Conservation (phyloP, 2,113 vertebrate genomes). For the Nesoenas mayeri region DNA sequence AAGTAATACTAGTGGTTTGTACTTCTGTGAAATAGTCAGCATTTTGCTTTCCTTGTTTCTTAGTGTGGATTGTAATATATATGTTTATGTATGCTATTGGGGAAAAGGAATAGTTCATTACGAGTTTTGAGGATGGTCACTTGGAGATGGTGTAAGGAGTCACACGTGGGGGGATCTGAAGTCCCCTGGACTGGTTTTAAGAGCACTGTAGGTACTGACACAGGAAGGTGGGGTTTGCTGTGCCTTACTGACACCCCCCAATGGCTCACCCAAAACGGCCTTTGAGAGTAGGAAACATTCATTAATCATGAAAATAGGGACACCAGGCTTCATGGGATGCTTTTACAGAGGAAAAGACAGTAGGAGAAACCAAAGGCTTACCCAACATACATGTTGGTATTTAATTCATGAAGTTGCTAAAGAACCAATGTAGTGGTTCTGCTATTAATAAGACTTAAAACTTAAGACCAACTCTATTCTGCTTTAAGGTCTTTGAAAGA, state of each 20-base stretch:
- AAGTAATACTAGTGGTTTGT: neutral
- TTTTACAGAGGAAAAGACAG: neutral
- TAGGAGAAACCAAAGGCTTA: neutral
- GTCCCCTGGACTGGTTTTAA: neutral
- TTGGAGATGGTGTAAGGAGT: neutral
- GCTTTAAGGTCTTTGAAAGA: neutral
- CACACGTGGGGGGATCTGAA: neutral
- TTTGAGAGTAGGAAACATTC: neutral
- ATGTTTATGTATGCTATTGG: neutral
- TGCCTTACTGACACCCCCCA: no score
- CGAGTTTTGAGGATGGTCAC: neutral
- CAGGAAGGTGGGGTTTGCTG: neutral
- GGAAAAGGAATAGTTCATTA: neutral
- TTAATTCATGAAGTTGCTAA: neutral
- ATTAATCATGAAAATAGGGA: neutral
- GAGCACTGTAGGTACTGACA: rapidly evolving
- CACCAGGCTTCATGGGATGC: neutral
- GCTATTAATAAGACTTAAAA: neutral
- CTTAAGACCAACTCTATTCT: no score
- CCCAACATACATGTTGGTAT: neutral
- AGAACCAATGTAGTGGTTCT: neutral
- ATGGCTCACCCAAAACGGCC: neutral
- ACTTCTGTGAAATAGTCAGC: neutral
- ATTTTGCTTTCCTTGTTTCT: neutral
- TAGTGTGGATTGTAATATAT: neutral